Base-by-base conservation (phyloP, 1,140 invertebrate species). In the Hylyphantes graminicola region DNA sequence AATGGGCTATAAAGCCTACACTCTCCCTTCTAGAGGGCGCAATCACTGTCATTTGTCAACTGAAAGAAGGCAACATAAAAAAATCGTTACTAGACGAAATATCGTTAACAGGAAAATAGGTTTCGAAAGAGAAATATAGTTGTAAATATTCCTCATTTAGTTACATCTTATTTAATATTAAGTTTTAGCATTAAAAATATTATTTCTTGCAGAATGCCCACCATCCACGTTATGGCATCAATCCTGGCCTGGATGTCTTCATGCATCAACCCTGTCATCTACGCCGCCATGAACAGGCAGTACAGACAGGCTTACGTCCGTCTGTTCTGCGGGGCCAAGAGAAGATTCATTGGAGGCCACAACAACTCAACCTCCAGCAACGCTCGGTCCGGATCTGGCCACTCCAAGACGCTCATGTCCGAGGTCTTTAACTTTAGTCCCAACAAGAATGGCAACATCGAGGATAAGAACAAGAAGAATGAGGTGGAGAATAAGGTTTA, bases 251-350 rank as follows among this genome's bases (percentile, higher is more conserved):
- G 92, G 88, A 86, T 92, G 63, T 91, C 91, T n/a, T 90, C 91
- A 0, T 92, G 91, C 85, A 90, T 92, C 68, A 93, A 93, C 87
- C 92, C 92, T 0, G 89, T 93, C 21, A 91, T 93, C 57, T 93
- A 96, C 88, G 95, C 96, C 13, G 93, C 95, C 0, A 96, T 96
- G 94, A 96, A 95, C 85, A 94, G 93, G 0, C 95, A 96, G 87
- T 96, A 96, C 88, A 91, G 95, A 51, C 93, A 94, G 86, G 95
- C 95, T 0, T 96, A 96, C 88, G 63, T 83, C n/a, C 64, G 78
- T 0, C 68, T 87, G 12, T 84, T 87, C 9, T 86, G 85, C 13
- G 80, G 80, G 7, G 17, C 35, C 17, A 73, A 68, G 10, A 12
- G 78, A 21, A 55, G 85, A 55, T 21, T 61, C 10, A 35, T 35